These are phyloP conservation scores for Grantiella picta DNA, from an alignment of 2,113 vertebrate species.

Conservation along the genomic window DNA sequence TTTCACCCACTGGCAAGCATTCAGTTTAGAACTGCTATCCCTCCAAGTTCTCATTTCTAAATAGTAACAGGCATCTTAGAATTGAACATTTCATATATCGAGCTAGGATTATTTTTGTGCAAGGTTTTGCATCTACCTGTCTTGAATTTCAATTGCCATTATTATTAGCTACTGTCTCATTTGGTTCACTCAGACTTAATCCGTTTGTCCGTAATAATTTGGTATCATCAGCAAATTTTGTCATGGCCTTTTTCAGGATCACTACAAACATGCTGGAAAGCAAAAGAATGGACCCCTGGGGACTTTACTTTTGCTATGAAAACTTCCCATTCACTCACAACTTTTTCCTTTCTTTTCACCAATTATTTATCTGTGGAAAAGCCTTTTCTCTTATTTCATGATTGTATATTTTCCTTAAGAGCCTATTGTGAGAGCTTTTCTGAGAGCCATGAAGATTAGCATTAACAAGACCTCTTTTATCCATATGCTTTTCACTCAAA, in stretches of 20 bases:
- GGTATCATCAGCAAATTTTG: background rate
- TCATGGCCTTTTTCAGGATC: background rate
- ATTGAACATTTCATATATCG: background rate
- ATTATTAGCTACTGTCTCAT: background rate
- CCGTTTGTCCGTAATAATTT: background rate
- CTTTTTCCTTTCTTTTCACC: background rate
- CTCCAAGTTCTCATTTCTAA: background rate
- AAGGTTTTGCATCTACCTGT: background rate
- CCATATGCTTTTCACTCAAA: background rate
- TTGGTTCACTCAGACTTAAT: background rate
- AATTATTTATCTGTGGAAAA: background rate
- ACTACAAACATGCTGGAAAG: background rate
- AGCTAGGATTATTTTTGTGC: background rate
- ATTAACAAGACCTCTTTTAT: background rate
- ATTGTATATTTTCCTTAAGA: background rate
- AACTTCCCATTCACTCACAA: background rate
- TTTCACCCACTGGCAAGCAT: background rate
- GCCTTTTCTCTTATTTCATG: background rate
- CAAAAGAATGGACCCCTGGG: background rate
- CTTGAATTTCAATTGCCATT: background rate
- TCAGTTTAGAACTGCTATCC: background rate
- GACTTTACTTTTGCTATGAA: background rate
- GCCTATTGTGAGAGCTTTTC: background rate
- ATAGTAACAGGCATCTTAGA: background rate
- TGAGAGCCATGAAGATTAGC: background rate